These are phyloP conservation scores for Lasioglossum malachurum DNA, from an alignment of 2,888 invertebrate species.

Conservation along the genomic window DNA sequence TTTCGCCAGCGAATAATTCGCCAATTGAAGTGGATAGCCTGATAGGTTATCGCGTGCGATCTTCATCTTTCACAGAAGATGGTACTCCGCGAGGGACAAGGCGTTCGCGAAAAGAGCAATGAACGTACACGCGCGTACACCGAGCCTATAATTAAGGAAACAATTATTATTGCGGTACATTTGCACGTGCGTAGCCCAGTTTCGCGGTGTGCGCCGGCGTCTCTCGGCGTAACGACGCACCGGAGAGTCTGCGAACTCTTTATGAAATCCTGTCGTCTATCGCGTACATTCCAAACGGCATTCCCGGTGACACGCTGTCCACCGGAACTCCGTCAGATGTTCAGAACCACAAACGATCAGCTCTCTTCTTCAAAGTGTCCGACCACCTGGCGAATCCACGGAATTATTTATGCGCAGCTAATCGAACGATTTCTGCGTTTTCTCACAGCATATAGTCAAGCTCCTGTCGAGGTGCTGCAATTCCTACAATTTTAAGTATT, in stretches of 20 bases:
- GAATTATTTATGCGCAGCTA: background rate
- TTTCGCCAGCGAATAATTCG: background rate
- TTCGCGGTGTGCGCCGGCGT: slow-evolving; percentile 28
- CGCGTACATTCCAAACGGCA: background rate
- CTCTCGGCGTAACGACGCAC: slow-evolving; percentile 43
- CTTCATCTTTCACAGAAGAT: background rate
- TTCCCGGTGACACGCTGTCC: background rate
- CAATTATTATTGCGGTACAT: slow-evolving; percentile 82
- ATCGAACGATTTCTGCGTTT: no score
- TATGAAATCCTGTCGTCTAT: background rate
- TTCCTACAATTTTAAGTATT: background rate
- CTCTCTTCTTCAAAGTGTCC: background rate
- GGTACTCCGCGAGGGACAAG: background rate
- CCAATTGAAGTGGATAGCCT: background rate
- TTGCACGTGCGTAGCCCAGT: slow-evolving; percentile 72
- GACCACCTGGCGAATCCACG: background rate
- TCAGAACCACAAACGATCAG: background rate
- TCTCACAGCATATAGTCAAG: background rate
- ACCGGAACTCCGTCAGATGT: background rate
- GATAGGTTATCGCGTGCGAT: background rate
- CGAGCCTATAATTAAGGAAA: slow-evolving; percentile 75
- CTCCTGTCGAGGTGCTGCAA: background rate
- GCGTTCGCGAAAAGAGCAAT: slow-evolving; percentile 42
- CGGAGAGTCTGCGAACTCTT: background rate
- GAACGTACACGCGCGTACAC: slow-evolving; percentile 44